Base-by-base conservation (phyloP, 1,140 invertebrate genomes). In the Orussus abietinus region DNA sequence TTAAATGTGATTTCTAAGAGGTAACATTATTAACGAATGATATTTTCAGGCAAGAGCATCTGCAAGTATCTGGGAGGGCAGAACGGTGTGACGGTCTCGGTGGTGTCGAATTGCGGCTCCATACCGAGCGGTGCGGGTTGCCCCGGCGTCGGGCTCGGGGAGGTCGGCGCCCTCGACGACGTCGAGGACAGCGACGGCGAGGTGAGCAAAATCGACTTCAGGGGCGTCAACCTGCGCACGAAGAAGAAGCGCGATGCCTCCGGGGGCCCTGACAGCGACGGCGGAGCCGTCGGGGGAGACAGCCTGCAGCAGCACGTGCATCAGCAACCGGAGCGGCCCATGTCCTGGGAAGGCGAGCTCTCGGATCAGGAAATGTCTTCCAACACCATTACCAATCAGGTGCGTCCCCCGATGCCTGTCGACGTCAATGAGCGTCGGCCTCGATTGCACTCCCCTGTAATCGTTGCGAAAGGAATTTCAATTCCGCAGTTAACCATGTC, bases 321-420 rank as follows among this genome's bases (percentile, higher is more conserved):
- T n/a, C n/a, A 56, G 11, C 73, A 76, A 38, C 68, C 71, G 5
- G 80, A 81, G 51, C 67, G 89, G 22, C 90, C 89, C 10, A 92
- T 92, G 89, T 92, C 88, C 2, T 92, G 89, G 90, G 89, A 92
- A 64, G 89, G 90, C 10, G 89, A 91, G 66, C 72, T 92, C 0
- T 91, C 88, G 1, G 89, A 92, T 55, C 77, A 80, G 38, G 82
- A 83, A 60, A 75, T 79, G 74, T 72, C 74, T 56, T 74, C 71
- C 45, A 73, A 75, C 45, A 74, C 73, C 9, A 64, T 73, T 15
- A 73, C 67, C 2, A 72, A 73, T 54, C 71, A 73, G 51, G 69
- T 68, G 40, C 11, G 42, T 21, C n/a, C 22, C 22, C n/a, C 22
- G 22, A 25, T 25, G 22, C n/a, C n/a, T n/a, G n/a, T n/a, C n/a